phyloP scores from a whole-genome alignment of 2,113 vertebrate genomes.

The Albula glossodonta region DNA sequence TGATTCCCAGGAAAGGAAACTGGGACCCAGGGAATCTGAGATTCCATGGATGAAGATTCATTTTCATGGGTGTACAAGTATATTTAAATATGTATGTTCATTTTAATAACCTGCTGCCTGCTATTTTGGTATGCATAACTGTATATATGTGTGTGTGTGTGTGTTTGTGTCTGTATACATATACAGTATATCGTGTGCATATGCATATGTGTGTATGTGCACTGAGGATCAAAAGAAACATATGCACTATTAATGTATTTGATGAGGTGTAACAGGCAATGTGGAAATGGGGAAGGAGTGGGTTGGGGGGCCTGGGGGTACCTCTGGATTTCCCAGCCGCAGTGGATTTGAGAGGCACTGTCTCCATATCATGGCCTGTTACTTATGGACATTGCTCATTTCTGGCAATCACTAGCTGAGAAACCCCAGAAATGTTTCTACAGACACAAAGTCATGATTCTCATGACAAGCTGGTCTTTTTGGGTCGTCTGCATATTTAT shows the following conservation, averaged over 20 bases:
- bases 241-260: no score
- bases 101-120: no score
- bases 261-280: no score
- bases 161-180: background rate
- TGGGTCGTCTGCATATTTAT: background rate
- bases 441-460: background rate
- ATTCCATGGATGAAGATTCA: background rate
- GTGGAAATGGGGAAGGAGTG: background rate
- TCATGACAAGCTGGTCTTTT: background rate
- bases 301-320: background rate
- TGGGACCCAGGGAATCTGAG: background rate
- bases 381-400: background rate
- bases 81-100: no score
- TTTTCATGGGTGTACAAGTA: background rate
- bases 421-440: background rate
- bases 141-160: background rate
- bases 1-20: background rate
- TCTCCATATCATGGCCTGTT: background rate
- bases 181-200: background rate
- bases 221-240: background rate
- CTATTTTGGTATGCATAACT: background rate
- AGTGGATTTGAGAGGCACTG: background rate
- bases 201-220: background rate
- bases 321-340: background rate
- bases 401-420: no score